phyloP scores from a whole-genome alignment of 2,113 vertebrate genomes.

The Silurus meridionalis region DNA sequence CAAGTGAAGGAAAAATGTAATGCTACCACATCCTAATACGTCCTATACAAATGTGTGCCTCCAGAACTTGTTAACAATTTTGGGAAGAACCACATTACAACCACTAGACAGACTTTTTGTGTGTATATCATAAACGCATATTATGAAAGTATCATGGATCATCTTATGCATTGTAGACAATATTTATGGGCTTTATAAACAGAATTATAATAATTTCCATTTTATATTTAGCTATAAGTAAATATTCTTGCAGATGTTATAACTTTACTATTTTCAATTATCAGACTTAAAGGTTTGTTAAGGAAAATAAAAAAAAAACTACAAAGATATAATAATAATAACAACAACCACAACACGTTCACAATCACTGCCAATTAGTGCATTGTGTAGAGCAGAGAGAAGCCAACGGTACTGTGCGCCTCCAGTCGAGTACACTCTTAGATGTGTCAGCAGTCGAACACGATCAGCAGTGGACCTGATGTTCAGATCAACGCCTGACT shows the following conservation, averaged over 20 bases:
- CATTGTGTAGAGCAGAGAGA: background rate
- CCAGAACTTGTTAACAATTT: no score
- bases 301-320: background rate
- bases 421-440: conserved; percentile 69
- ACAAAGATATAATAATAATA: conserved; percentile 43
- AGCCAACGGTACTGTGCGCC: conserved; percentile 44
- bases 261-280: background rate
- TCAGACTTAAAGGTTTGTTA: background rate
- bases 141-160: background rate
- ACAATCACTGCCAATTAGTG: background rate
- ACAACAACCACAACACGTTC: background rate
- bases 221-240: background rate
- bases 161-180: background rate
- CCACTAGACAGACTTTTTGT: no score
- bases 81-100: no score
- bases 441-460: conserved; percentile 75
- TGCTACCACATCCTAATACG: no score
- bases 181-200: background rate
- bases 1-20: no score
- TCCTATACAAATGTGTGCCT: no score
- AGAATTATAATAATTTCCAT: background rate
- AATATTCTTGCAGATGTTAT: background rate
- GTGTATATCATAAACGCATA: background rate
- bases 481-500: conserved; percentile 79
- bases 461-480: conserved; percentile 81